Evolutionary conservation across 1,140 invertebrate genomes (phyloP), one percentile per base, ranked within the genome.

Genomic region (Drosophila tani): DNA sequence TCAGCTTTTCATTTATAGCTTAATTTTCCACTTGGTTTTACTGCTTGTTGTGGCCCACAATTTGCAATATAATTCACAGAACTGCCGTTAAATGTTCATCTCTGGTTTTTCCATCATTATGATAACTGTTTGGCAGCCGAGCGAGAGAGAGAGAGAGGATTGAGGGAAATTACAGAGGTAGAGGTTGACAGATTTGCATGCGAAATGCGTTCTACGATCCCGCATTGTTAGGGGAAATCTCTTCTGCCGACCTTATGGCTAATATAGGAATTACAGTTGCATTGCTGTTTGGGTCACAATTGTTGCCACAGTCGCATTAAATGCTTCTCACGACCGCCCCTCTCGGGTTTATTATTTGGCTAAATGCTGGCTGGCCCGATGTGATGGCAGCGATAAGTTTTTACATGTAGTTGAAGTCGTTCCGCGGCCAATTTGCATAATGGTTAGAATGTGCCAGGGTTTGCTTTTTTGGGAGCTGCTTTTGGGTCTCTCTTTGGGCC

Each of bases 351-450:
- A 87, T 87, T 86, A 82, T 82, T 79, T 82, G 46, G 66, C 74
- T 79, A 85, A 85, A 79, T 85, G 59, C 47, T 79, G 68, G 73
- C 73, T 79, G 69, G 73, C 74, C 58, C 53, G 35, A 24, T 53
- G 82, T 53, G 82, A 78, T 85, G 78, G 62, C 60, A 51, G 69
- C 75, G 82, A 85, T 85, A 85, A 85, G 74, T 45, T 62, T 63
- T 78, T 46, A 57, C 82, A 85, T 78, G 75, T 71, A 78, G 75
- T 80, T 84, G 46, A 75, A 75, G 71, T 82, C 64, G 75, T 82
- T 75, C 75, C 66, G 57, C 66, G 67, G 79, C 64, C 80, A 79
- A 86, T 86, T 82, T 86, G 79, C 83, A 86, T 86, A 86, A 86
- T 87, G 58, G 67, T 47, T 70, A 45, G 58, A 50, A 55, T 47